Evolutionary conservation across 2,113 vertebrate genomes (phyloP).

Genomic region (Takifugu flavidus): DNA sequence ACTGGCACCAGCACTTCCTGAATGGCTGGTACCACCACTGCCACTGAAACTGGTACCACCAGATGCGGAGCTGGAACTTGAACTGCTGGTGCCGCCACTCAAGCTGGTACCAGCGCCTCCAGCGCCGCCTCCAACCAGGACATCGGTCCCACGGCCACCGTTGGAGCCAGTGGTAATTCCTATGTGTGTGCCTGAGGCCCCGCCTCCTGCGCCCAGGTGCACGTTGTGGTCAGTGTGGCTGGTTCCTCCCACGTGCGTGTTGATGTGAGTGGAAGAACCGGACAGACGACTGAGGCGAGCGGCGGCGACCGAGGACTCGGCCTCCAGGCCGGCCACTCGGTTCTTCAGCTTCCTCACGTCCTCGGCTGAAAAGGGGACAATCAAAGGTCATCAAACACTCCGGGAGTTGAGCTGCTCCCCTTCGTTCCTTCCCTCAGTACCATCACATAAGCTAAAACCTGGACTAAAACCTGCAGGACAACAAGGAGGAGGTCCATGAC

Average conservation of each 20-base stretch:
- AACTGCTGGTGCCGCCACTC: not conserved
- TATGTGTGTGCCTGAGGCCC: not conserved
- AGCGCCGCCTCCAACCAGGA: not conserved
- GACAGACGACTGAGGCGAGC: constrained; percentile 29
- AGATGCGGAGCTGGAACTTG: not conserved
- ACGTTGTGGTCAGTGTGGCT: constrained; percentile 32
- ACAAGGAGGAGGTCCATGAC: constrained; percentile 29
- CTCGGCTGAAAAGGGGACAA: constrained; percentile 74
- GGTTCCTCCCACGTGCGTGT: constrained; percentile 16
- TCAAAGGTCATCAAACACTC: not conserved
- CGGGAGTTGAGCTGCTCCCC: not conserved
- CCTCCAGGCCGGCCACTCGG: constrained; percentile 80
- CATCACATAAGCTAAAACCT: not conserved
- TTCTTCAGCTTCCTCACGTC: constrained; percentile 86
- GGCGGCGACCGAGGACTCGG: constrained; percentile 2
- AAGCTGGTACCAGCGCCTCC: not conserved
- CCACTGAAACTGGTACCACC: not conserved
- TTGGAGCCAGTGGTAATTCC: constrained; percentile 1
- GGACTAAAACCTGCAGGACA: constrained; percentile 18
- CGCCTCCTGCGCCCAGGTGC: constrained; percentile 3
- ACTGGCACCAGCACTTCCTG: not conserved
- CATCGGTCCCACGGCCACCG: not conserved
- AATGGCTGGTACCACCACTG: not conserved
- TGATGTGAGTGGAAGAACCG: constrained; percentile 23
- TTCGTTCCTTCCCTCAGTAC: no score